Conservation (phyloP, 2,797 vertebrate genomes). For the Pangasius larnaudii region DNA sequence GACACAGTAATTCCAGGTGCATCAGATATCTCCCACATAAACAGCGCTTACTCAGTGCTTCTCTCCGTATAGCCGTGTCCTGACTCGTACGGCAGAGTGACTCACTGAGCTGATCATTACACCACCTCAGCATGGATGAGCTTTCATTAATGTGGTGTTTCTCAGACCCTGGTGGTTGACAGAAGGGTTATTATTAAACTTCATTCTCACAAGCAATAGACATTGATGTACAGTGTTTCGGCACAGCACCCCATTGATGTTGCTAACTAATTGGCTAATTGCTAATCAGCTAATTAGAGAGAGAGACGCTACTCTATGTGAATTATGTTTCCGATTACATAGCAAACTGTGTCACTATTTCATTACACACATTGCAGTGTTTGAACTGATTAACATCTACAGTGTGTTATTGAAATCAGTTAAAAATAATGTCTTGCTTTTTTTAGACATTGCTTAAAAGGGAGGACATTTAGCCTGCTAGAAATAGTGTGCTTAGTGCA, state of each 20-base stretch:
- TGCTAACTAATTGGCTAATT: background rate
- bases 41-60: background rate
- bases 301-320: background rate
- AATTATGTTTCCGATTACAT: background rate
- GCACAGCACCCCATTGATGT: background rate
- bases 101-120: background rate
- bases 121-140: background rate
- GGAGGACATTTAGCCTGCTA: background rate
- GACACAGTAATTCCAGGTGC: conserved; percentile 45
- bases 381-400: background rate
- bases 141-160: background rate
- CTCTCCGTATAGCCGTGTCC: background rate
- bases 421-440: background rate
- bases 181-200: background rate
- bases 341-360: background rate
- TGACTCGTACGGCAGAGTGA: background rate
- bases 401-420: background rate
- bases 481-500: background rate
- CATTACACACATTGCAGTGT: background rate
- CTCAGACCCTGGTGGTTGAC: background rate
- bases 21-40: conserved; percentile 16
- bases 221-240: background rate
- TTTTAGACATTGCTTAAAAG: background rate
- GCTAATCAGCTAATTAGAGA: background rate
- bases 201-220: background rate